Conservation (phyloP, 2,797 vertebrate species). For the Chloroceryle inda region DNA sequence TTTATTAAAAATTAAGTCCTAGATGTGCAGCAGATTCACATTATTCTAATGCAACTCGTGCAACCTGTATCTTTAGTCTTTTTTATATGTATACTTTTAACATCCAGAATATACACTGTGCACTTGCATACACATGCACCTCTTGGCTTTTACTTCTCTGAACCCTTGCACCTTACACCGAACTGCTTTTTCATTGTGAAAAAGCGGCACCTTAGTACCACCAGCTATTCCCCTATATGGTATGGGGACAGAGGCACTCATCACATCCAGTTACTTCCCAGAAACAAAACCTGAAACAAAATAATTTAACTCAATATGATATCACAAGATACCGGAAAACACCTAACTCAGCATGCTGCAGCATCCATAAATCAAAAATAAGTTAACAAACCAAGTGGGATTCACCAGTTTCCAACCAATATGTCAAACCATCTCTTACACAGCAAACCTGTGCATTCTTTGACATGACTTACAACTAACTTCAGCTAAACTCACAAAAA, state of each 20-base stretch:
- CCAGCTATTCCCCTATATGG: background rate
- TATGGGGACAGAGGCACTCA: background rate
- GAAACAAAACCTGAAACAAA: background rate
- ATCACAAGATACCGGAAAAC: background rate
- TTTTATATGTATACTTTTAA: background rate
- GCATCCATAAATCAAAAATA: background rate
- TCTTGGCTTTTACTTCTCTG: background rate
- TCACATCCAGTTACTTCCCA: background rate
- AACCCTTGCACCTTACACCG: background rate
- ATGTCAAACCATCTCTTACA: background rate
- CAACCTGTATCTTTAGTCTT: background rate
- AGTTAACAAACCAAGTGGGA: background rate
- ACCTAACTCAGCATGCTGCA: background rate
- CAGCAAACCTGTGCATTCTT: background rate
- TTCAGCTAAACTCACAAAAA: background rate
- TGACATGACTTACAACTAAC: background rate
- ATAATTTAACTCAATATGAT: background rate
- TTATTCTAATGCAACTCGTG: background rate
- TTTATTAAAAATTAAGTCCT: background rate
- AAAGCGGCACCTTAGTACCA: background rate
- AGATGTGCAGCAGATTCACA: background rate
- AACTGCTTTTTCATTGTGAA: background rate
- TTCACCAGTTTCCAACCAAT: background rate
- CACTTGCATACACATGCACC: background rate
- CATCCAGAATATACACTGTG: background rate